Evolutionary conservation across 2,888 invertebrate species (phyloP).

Genomic region (Drosophila atripex): DNA sequence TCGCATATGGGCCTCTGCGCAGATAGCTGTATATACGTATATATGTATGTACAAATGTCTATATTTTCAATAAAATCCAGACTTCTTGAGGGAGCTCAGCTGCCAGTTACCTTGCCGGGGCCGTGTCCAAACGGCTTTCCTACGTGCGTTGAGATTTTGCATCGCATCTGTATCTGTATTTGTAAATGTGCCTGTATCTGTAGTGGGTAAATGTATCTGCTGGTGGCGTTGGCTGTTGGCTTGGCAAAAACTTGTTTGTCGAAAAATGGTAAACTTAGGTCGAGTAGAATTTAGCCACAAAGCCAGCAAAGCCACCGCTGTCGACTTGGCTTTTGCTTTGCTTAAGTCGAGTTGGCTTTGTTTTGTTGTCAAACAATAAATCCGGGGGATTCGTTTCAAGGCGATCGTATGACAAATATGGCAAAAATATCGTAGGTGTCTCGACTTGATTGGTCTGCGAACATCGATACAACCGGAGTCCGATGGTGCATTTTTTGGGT

Average conservation of each 20-base stretch:
- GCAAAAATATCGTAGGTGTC: conserved; percentile 67
- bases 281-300: conserved; percentile 54
- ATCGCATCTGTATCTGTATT: conserved; percentile 3
- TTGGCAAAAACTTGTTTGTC: conserved; percentile 59
- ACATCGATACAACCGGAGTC: conserved; percentile 13
- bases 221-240: conserved; percentile 24
- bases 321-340: conserved; percentile 16
- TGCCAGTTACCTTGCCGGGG: conserved; percentile 1
- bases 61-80: neutral
- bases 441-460: conserved; percentile 41
- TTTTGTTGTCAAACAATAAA: conserved; percentile 34
- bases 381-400: conserved; percentile 52
- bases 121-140: conserved; percentile 9
- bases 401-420: conserved; percentile 65
- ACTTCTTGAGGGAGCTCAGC: neutral
- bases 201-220: conserved; percentile 11
- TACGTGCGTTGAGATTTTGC: conserved; percentile 9
- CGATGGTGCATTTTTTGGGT: conserved; percentile 9
- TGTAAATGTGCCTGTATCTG: conserved; percentile 10
- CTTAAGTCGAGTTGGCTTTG: conserved; percentile 24
- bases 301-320: conserved; percentile 26
- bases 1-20: neutral
- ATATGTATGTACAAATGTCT: neutral
- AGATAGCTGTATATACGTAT: neutral
- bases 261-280: conserved; percentile 46